These are phyloP conservation scores for Eucidaris tribuloides DNA, from an alignment of 35 echinoderm and acorn worm species.

Conservation along the genomic window DNA sequence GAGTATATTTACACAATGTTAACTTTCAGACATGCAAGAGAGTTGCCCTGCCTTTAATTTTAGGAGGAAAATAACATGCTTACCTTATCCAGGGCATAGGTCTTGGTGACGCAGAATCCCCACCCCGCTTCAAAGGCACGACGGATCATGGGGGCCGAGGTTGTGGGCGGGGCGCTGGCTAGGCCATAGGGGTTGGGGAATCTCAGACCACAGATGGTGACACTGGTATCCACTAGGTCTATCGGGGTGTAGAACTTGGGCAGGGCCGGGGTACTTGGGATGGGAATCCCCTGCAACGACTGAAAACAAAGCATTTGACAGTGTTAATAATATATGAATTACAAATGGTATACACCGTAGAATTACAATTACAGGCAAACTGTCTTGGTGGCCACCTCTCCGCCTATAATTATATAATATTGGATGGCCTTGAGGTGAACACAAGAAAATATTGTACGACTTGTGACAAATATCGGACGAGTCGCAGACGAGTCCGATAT, in stretches of 20 bases:
- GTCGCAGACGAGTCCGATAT: no score
- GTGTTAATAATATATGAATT: not conserved
- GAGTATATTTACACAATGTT: no score
- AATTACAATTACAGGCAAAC: not conserved
- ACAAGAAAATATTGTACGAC: no score
- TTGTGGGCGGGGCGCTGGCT: constrained; percentile 96
- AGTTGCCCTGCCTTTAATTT: no score
- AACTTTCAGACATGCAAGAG: no score
- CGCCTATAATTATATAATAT: no score
- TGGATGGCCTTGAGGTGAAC: no score
- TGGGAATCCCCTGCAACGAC: constrained; percentile 57
- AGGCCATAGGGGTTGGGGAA: constrained; percentile 88
- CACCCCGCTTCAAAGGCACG: constrained; percentile 87
- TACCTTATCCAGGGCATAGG: constrained; percentile 92
- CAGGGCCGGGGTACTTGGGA: constrained; percentile 58
- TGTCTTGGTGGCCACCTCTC: not conserved
- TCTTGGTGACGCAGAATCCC: constrained; percentile 94
- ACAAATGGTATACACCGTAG: not conserved
- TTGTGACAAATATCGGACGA: no score
- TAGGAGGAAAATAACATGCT: not conserved
- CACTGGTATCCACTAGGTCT: constrained; percentile 84
- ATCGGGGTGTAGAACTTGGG: constrained; percentile 95
- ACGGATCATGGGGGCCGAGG: constrained; percentile 91
- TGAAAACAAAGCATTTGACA: constrained; percentile 20
- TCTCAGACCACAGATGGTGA: constrained; percentile 85